These are phyloP conservation scores for Orchesella flavescens DNA, from an alignment of 2,888 invertebrate genomes.

Conservation along the genomic window DNA sequence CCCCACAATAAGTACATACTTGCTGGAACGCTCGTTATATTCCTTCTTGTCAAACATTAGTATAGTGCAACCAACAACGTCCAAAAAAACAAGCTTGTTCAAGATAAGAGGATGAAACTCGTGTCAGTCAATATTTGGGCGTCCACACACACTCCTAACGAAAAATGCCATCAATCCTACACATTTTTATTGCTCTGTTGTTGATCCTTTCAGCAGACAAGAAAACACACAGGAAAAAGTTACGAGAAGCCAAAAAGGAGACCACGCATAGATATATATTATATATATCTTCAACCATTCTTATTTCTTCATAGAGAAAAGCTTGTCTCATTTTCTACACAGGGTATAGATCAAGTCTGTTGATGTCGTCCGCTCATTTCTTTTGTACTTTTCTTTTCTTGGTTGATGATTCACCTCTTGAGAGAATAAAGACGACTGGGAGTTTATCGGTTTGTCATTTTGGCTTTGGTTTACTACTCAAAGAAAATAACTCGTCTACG, in stretches of 20 bases:
- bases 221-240: constrained; percentile 32
- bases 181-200: constrained; percentile 64
- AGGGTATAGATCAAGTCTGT: constrained; percentile 30
- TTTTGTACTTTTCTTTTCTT: constrained; percentile 36
- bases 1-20: neutral
- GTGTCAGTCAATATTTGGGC: constrained; percentile 65
- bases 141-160: constrained; percentile 56
- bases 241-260: constrained; percentile 48
- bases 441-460: constrained; percentile 65
- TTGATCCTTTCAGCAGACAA: constrained; percentile 61
- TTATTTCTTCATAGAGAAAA: neutral
- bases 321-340: neutral
- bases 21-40: neutral
- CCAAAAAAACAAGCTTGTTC: constrained; percentile 58
- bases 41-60: neutral
- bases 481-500: constrained; percentile 57
- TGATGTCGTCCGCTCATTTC: constrained; percentile 40
- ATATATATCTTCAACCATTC: neutral
- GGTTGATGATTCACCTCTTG: constrained; percentile 62
- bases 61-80: constrained; percentile 31
- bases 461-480: constrained; percentile 63
- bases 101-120: constrained; percentile 63
- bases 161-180: constrained; percentile 63
- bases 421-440: constrained; percentile 55
- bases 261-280: constrained; percentile 25